Conservation (phyloP, 2,797 vertebrate genomes). For the Scarus forsteni region DNA sequence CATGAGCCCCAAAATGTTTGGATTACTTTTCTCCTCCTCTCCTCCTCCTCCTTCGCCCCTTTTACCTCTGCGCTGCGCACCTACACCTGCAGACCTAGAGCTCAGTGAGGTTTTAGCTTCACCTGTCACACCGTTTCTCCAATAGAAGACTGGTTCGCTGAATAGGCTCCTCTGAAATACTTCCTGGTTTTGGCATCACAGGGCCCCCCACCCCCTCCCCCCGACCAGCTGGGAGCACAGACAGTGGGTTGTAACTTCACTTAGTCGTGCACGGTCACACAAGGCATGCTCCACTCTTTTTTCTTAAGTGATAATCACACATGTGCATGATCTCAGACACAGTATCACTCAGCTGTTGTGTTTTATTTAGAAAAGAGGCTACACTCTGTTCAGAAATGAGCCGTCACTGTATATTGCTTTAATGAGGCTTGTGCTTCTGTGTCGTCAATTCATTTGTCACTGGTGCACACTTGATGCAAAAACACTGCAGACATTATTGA, state of each 20-base stretch:
- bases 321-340: slow-evolving; percentile 44
- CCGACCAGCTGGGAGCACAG: slow-evolving; percentile 45
- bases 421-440: slow-evolving; percentile 51
- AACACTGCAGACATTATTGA: slow-evolving; percentile 30
- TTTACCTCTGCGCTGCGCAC: slow-evolving; percentile 43
- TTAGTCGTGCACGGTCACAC: slow-evolving; percentile 32
- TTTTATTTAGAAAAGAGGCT: slow-evolving; percentile 30
- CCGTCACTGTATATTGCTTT: slow-evolving; percentile 31
- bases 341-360: slow-evolving; percentile 33
- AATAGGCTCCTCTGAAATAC: slow-evolving; percentile 43
- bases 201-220: slow-evolving; percentile 14
- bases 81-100: slow-evolving; percentile 59
- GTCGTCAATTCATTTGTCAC: slow-evolving; percentile 52
- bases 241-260: slow-evolving; percentile 27
- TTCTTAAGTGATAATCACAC: slow-evolving; percentile 20
- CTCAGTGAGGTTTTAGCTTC: slow-evolving; percentile 53
- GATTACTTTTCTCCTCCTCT: slow-evolving; percentile 15
- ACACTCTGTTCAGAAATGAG: slow-evolving; percentile 17
- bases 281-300: slow-evolving; percentile 48
- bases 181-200: slow-evolving; percentile 30
- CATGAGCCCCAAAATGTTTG: slow-evolving; percentile 81
- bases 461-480: slow-evolving; percentile 41
- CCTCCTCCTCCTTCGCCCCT: slow-evolving; percentile 30
- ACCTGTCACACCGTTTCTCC: slow-evolving; percentile 14
- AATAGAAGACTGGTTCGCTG: slow-evolving; percentile 58